Base-by-base conservation (phyloP, 2,113 vertebrate genomes). In the Serinus canaria region DNA sequence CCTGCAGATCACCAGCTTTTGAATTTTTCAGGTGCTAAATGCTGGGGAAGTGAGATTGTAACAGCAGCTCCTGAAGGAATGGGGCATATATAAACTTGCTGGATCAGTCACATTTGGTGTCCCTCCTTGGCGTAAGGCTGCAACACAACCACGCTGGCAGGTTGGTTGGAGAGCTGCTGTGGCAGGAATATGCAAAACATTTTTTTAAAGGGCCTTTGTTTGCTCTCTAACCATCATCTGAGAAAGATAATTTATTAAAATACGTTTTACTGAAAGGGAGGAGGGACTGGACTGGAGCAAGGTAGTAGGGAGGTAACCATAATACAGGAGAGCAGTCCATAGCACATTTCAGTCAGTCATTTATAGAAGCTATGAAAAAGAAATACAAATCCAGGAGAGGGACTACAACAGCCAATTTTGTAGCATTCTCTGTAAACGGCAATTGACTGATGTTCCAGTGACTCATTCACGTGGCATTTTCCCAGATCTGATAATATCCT, bases 401-500 rank as follows among this genome's bases (percentile, higher is more conserved):
- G 53, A 63, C 35, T 56, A 43, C 24, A 78, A 11, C 60, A 43
- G 63, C 55, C 20, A 30, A 21, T 50, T 81, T 92, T 55, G 81
- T 56, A 52, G 35, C 31, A 67, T 86, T 95, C 95, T 93, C 68
- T 83, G 52, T 74, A 77, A 52, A 47, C 31, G 63, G 77, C 18
- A 67, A 64, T 37, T 87, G 72, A 81, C 30, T 83, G 96, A 94
- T 94, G 86, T 49, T 94, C 68, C 70, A 78, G 60, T 94, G 92
- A 92, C 86, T 95, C 89, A 97, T 24, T 93, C 73, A 67, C 5
- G 4, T 12, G 47, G 52, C 76, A 60, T 86, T 81, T 81, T 86
- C 41, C 89, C 96, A 94, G 72, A 95, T 97, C 92, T 87, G 95
- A 97, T 96, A 95, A 75, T 46, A 60, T 27, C 47, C 59, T 63